These are phyloP conservation scores for Tricholauxania praeusta DNA, from an alignment of 2,888 invertebrate genomes.

Conservation along the genomic window DNA sequence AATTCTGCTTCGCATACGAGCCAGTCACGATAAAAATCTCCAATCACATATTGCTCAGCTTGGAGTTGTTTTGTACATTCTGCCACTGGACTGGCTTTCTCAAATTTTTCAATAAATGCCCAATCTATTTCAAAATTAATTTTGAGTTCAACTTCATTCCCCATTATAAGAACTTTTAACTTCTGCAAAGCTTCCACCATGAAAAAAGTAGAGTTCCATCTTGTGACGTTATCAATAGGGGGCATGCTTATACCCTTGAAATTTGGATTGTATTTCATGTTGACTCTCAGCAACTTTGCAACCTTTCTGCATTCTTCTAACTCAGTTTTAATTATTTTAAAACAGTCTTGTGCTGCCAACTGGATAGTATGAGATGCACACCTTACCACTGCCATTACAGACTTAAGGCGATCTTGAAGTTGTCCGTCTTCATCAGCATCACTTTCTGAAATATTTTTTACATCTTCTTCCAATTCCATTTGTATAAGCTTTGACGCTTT, in stretches of 20 bases:
- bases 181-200: constrained; percentile 41
- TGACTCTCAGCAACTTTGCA: constrained; percentile 11
- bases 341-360: constrained; percentile 29
- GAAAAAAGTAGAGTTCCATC: constrained; percentile 42
- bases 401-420: constrained; percentile 25
- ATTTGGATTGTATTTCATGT: constrained; percentile 28
- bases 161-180: not conserved
- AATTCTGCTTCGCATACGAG: constrained; percentile 39
- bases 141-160: constrained; percentile 21
- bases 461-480: constrained; percentile 13
- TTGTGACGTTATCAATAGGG: constrained; percentile 32
- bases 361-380: constrained; percentile 29
- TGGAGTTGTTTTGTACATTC: constrained; percentile 41
- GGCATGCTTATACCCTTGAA: constrained; percentile 11
- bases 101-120: constrained; percentile 43
- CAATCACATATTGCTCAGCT: constrained; percentile 43
- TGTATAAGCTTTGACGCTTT: constrained; percentile 34
- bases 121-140: constrained; percentile 40
- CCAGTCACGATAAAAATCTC: constrained; percentile 46
- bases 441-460: constrained; percentile 1
- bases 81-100: constrained; percentile 41
- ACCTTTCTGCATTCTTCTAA: constrained; percentile 34
- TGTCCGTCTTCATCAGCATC: not conserved
- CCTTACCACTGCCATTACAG: constrained; percentile 5
- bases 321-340: constrained; percentile 18